Evolutionary conservation across 2,797 vertebrate species (phyloP).

Genomic region (Malacoraja senta): DNA sequence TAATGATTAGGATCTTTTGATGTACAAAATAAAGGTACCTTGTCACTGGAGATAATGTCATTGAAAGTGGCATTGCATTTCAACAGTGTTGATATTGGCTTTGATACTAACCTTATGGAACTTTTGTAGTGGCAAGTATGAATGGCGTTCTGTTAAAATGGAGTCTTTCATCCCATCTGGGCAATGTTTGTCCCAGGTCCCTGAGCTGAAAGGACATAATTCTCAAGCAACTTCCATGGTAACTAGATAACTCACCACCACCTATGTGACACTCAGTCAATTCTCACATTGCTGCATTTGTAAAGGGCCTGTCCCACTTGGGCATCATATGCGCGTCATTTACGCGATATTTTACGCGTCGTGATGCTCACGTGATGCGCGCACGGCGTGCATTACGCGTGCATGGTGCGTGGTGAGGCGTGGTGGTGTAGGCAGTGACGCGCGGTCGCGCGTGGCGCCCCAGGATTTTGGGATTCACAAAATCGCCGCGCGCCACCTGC

Average conservation of each 20-base stretch:
- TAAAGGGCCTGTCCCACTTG: no score
- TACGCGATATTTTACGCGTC: no score
- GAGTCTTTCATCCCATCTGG: slow-evolving; percentile 4
- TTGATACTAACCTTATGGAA: background rate
- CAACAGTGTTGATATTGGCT: background rate
- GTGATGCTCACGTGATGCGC: no score
- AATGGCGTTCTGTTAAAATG: background rate
- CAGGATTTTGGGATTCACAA: no score
- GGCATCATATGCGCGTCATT: no score
- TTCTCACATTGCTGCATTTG: background rate
- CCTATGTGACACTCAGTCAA: background rate
- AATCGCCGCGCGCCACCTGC: no score
- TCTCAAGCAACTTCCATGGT: background rate
- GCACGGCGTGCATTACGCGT: no score
- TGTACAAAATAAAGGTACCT: background rate
- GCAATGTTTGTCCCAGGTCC: slow-evolving; percentile 16
- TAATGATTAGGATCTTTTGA: background rate
- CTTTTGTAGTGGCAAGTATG: background rate
- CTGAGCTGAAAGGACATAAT: slow-evolving; percentile 29
- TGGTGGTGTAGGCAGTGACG: no score
- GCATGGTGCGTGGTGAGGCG: no score
- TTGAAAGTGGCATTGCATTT: background rate
- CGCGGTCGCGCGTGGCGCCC: no score
- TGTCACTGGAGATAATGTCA: background rate
- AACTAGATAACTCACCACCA: background rate